These are phyloP conservation scores for Campaea margaritaria DNA, from an alignment of 2,888 invertebrate species.

Conservation along the genomic window DNA sequence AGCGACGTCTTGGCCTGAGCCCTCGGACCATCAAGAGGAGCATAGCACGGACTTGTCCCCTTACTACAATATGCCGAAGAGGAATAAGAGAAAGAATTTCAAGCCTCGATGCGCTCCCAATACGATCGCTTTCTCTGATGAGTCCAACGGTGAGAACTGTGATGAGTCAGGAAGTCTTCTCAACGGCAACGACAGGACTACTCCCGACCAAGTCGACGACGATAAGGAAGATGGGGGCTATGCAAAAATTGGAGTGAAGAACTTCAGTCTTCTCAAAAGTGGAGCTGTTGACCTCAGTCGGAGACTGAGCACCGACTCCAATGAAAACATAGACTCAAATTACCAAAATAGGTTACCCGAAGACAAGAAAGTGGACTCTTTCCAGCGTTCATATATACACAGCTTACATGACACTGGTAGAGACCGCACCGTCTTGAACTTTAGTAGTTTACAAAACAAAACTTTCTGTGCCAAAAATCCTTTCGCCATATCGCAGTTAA, in stretches of 20 bases:
- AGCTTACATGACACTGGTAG: conserved; percentile 74
- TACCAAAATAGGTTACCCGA: conserved; percentile 78
- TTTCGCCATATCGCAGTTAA: conserved; percentile 84
- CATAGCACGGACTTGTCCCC: conserved; percentile 74
- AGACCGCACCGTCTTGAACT: conserved; percentile 76
- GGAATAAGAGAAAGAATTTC: conserved; percentile 92
- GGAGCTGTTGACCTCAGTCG: conserved; percentile 81
- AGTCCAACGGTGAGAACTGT: conserved; percentile 74
- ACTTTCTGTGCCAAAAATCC: conserved; percentile 85
- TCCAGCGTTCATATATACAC: conserved; percentile 81
- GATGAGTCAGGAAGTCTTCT: conserved; percentile 65
- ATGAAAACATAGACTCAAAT: conserved; percentile 81
- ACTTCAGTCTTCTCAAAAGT: conserved; percentile 78
- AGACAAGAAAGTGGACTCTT: conserved; percentile 76
- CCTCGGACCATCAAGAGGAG: conserved; percentile 70
- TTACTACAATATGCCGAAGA: conserved; percentile 85
- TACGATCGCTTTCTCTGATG: conserved; percentile 78
- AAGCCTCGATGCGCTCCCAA: conserved; percentile 90
- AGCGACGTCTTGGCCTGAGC: conserved; percentile 78
- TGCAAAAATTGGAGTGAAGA: conserved; percentile 80
- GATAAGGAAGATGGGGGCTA: conserved; percentile 63
- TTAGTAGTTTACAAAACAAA: conserved; percentile 82
- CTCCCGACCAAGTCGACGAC: conserved; percentile 67
- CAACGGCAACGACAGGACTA: conserved; percentile 74
- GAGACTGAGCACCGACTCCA: conserved; percentile 81